Evolutionary conservation across 2,113 vertebrate species (phyloP), one percentile per base, ranked within the genome.

Genomic region (Thinocorus orbignyianus): DNA sequence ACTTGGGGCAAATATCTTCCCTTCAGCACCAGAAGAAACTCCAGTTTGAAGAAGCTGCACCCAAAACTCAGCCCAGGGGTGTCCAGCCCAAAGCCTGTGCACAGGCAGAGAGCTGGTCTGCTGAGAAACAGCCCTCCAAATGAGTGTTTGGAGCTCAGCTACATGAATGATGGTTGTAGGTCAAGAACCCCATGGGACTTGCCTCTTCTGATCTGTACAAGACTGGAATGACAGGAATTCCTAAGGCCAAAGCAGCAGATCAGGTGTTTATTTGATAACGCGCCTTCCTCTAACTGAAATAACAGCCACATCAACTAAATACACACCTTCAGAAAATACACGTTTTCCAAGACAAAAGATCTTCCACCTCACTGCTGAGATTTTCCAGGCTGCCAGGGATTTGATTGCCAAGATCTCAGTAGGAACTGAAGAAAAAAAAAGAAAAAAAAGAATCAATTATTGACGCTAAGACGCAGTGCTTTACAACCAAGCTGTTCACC

Each of bases 381-480:
- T 81, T 83, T 77, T 65, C 30, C 88, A 64, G 61, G 55, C 68
- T 93, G 60, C 66, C 80, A 86, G 51, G 28, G 51, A 31, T 74
- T 48, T 23, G 25, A 66, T 41, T 91, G 91, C 92, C 96, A 84
- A 88, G 64, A 83, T 61, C 79, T 69, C 80, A 1, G 68, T 4
- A 92, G 82, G 85, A 91, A 71, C 4, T 37, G 51, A 42, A 77
- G 54, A 57, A 55, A 57, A 86, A 86, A 60, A 57, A 86, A 86
- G n/a, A n/a, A n/a, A 46, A 49, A 76, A 61, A 65, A 57, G 55
- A 87, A 87, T 89, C 86, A 90, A 86, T 94, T 88, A 66, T 74
- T 86, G 83, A 79, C 22, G 4, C 62, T 24, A 54, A 6, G 10
- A 70, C 57, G 42, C 13, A 2, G 41, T 10, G 23, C 62, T n/a